phyloP scores from a whole-genome alignment of 2,113 vertebrate genomes.

The Tachuris rubrigastra region DNA sequence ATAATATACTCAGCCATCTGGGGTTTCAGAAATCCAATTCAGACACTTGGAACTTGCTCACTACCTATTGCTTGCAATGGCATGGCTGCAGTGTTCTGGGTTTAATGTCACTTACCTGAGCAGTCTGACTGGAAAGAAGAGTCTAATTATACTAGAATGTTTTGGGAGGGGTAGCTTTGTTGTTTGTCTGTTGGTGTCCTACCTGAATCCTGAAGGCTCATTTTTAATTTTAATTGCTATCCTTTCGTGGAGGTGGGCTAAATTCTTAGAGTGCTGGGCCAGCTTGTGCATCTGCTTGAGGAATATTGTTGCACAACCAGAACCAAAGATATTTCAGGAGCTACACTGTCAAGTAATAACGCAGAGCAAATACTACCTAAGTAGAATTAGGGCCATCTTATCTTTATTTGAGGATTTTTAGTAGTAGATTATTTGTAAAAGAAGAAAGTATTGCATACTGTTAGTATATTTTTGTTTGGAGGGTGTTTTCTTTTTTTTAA shows the following conservation, averaged over 20 bases:
- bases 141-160: not conserved
- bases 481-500: not conserved
- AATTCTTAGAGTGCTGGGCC: not conserved
- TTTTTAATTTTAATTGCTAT: not conserved
- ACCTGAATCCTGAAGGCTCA: not conserved
- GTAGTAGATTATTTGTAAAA: not conserved
- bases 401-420: not conserved
- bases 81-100: not conserved
- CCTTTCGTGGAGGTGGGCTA: not conserved
- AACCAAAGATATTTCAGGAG: not conserved
- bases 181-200: not conserved
- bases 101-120: not conserved
- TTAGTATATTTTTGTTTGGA: not conserved
- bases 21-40: not conserved
- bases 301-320: not conserved
- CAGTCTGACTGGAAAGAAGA: not conserved
- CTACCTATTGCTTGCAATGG: fast-evolving
- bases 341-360: not conserved
- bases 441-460: not conserved
- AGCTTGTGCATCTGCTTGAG: not conserved
- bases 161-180: not conserved
- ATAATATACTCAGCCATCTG: not conserved
- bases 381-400: not conserved
- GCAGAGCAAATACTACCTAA: not conserved
- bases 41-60: not conserved